Conservation (phyloP, 2,797 vertebrate species). For the Alcedo atthis region DNA sequence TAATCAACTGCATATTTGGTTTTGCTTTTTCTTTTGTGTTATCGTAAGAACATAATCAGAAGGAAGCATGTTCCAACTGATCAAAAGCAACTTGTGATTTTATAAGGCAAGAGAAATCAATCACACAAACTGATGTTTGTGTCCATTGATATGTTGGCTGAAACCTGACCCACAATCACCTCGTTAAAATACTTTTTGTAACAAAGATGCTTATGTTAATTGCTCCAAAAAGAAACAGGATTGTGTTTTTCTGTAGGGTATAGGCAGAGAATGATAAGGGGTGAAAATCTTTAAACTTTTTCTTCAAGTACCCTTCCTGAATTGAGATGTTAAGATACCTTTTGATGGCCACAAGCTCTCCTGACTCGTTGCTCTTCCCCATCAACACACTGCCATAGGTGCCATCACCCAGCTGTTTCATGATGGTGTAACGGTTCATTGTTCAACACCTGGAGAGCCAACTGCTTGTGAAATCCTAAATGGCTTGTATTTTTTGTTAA, state of each 20-base stretch:
- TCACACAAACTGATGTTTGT: not conserved
- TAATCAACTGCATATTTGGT: not conserved
- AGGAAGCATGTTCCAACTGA: not conserved
- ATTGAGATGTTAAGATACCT: slow-evolving; percentile 78
- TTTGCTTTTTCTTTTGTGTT: not conserved
- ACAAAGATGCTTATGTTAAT: not conserved
- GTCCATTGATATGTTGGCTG: not conserved
- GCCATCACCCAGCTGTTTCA: slow-evolving; percentile 94
- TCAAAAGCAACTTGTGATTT: not conserved
- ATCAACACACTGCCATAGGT: slow-evolving; percentile 96
- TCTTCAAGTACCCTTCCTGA: not conserved
- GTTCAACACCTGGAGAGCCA: not conserved
- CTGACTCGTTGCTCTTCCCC: slow-evolving; percentile 95
- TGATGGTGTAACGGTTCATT: slow-evolving; percentile 95
- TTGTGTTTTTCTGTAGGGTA: not conserved
- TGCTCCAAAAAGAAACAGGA: not conserved
- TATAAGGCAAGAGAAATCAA: not conserved
- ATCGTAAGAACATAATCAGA: not conserved
- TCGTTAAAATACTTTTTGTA: not conserved
- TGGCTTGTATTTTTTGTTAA: not conserved
- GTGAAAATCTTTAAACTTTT: not conserved
- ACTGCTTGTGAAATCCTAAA: not conserved
- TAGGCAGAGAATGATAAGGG: not conserved
- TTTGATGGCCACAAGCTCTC: slow-evolving; percentile 97
- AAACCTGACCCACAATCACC: not conserved